Percentiles rank a stretch among this genome's conserved stretches.
Conservation (phyloP, 2,797 vertebrate species). For the Acipenser oxyrinchus region DNA sequence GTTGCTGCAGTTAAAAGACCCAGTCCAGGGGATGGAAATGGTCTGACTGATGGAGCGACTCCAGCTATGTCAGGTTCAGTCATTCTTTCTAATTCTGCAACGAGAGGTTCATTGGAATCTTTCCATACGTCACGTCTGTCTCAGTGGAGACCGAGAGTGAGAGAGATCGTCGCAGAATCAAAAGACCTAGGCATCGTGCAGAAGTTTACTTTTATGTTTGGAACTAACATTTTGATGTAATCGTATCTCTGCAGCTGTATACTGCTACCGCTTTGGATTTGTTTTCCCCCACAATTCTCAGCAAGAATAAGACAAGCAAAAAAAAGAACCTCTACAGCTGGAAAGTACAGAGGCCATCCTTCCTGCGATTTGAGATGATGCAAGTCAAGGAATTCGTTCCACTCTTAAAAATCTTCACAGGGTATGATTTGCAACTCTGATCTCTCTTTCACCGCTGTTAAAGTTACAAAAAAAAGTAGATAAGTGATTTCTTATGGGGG, state of each 20-base stretch:
- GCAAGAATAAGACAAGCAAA: constrained; percentile 40
- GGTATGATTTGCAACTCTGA: constrained; percentile 28
- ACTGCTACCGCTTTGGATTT: constrained; percentile 45
- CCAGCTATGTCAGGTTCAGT: constrained; percentile 31
- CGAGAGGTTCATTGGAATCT: constrained; percentile 52
- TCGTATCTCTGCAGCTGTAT: constrained; percentile 1
- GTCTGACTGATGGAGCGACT: constrained; percentile 38
- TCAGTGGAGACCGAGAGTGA: constrained; percentile 41
- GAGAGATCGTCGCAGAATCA: constrained; percentile 20
- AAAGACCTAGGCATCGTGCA: constrained; percentile 21
- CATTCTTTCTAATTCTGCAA: constrained; percentile 33
- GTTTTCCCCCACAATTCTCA: constrained; percentile 42
- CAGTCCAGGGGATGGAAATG: constrained; percentile 38
- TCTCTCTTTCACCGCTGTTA: constrained; percentile 34
- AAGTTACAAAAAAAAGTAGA: constrained; percentile 32
- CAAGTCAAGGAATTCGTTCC: constrained; percentile 70
- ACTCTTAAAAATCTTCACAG: constrained; percentile 33
- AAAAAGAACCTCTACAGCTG: constrained; percentile 39
- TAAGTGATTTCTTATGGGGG: constrained; percentile 34
- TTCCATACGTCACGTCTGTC: constrained; percentile 62
- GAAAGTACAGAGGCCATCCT: constrained; percentile 64
- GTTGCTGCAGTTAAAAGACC: constrained; percentile 28
- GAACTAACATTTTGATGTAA: constrained; percentile 33
- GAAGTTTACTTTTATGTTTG: constrained; percentile 29
- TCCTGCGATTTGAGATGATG: constrained; percentile 59